Evolutionary conservation across 2,797 vertebrate species (phyloP), one percentile per base, ranked within the genome.

Genomic region (Gymnothorax javanicus): DNA sequence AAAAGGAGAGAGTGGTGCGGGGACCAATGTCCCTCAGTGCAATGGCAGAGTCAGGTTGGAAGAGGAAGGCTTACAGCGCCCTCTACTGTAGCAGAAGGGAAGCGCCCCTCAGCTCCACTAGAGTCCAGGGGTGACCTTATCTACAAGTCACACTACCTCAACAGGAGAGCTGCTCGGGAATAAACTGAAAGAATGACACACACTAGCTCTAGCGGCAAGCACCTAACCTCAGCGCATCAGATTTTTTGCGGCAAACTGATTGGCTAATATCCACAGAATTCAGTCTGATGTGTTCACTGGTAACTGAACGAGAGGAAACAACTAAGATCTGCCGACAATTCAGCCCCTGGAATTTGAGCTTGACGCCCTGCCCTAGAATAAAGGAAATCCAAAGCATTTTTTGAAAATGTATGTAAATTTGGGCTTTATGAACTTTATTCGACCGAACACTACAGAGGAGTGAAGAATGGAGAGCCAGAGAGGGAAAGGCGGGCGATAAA

Each of bases 21-120:
- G 33, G 75, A 85, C 85, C 83, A 43, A 84, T 84, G 77, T 75
- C 58, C 71, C n/a, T 73, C 84, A 52, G 52, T 59, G n/a, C 50
- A 43, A 7, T 54, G 54, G 50, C 83, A 62, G 43, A 84, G 84
- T 20, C 77, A 33, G 0, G 9, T 50, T 9, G 7, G 27, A 82
- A 82, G 62, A 20, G 87, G 56, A 85, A 57, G 84, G 84, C 84
- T 69, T 23, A 86, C 86, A 87, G 88, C 79, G 83, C 89, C 89
- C 88, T 89, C 89, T 90, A 87, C 86, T 85, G 88, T 60, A n/a
- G 75, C 6, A 59, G 52, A 13, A 67, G 50, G 56, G 62, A 54
- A 88, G 75, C 62, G 71, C 73, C 25, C 33, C 13, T 27, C 2
- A 23, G 7, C 52, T 62, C 20, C 64, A 83, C 9, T 11, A 13